A percentile compares a stretch with the other conserved stretches of the same genome.
Evolutionary conservation across 92 coral and sea anemone genomes (phyloP).

Genomic region (Phenganax marumi): DNA sequence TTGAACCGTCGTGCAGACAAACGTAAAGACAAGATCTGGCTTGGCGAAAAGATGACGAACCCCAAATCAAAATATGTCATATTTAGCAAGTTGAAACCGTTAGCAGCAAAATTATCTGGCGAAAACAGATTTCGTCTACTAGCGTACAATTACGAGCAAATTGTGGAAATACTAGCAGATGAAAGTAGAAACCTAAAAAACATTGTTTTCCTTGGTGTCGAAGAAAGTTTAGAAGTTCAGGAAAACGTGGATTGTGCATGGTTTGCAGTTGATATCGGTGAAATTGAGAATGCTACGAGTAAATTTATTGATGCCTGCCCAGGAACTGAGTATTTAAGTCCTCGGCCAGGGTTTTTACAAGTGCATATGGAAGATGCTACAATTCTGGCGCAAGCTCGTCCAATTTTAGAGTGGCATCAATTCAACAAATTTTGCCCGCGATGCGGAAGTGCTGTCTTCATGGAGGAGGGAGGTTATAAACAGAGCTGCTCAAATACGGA

Average conservation of each 20-base stretch:
- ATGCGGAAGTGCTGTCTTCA: slow-evolving; percentile 17
- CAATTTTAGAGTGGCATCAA: slow-evolving; percentile 42
- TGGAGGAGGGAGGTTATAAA: slow-evolving; percentile 41
- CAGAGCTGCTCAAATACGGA: slow-evolving; percentile 32
- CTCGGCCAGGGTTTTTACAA: slow-evolving; percentile 45
- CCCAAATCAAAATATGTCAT: slow-evolving; percentile 26
- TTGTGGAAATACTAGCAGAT: slow-evolving; percentile 1
- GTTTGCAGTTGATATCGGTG: slow-evolving; percentile 41
- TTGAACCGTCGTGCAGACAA: slow-evolving; percentile 36
- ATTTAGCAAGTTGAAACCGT: slow-evolving; percentile 38
- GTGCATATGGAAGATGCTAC: slow-evolving; percentile 43
- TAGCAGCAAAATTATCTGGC: slow-evolving; percentile 33
- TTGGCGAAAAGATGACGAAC: slow-evolving; percentile 23
- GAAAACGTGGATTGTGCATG: slow-evolving; percentile 8
- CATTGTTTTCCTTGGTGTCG: slow-evolving; percentile 35
- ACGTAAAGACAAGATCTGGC: slow-evolving; percentile 32
- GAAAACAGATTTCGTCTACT: slow-evolving; percentile 31
- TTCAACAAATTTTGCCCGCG: slow-evolving; percentile 35
- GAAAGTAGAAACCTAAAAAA: slow-evolving; percentile 10
- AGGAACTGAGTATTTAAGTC: slow-evolving; percentile 18
- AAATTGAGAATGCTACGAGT: slow-evolving; percentile 6
- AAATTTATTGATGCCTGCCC: slow-evolving; percentile 29
- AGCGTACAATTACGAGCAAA: slow-evolving; percentile 19
- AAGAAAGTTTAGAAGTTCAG: background rate
- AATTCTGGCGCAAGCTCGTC: slow-evolving; percentile 41